Base-by-base conservation (phyloP, 2,113 vertebrate genomes). In the Lota lota region DNA sequence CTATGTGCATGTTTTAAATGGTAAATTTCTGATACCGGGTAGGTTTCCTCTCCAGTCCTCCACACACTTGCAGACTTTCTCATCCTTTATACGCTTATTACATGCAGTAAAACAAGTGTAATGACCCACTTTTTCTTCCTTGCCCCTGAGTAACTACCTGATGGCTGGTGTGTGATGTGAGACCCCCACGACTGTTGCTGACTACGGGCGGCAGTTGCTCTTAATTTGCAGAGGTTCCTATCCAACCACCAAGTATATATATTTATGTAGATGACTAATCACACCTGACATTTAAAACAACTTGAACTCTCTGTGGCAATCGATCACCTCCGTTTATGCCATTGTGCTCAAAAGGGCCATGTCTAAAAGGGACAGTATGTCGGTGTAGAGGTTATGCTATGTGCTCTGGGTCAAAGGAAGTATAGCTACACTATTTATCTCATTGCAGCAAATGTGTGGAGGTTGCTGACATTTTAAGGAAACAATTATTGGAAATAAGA, bases 231-330 rank as follows among this genome's bases (percentile, higher is more conserved):
- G 79, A 75, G 83, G 79, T 78, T 68, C 73, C 63, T 84, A 77
- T 82, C 72, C 67, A 68, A 85, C 84, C 89, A 85, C 67, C 75
- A 80, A 75, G 82, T 88, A 87, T 85, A 91, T 86, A 90, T 93
- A 91, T 92, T 88, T 93, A 92, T 88, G 85, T 84, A 90, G 84
- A 90, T 93, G 92, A 93, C 90, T 93, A 92, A 93, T 93, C 90
- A 90, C 90, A 85, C 75, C 83, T 83, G 89, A 87, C 90, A 86
- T 88, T 92, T 92, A 90, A 91, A 92, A 91, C 88, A 90, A 91
- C 88, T 88, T 82, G 83, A 90, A 83, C 83, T 74, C 86, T 89
- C 81, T 66, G 77, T 84, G 84, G 88, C 88, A 81, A 92, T 93
- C 91, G 91, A 92, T 92, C 91, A 93, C 87, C 79, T 87, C 85